Evolutionary conservation across 1,140 invertebrate genomes (phyloP).

Genomic region (Ips nitidus): DNA sequence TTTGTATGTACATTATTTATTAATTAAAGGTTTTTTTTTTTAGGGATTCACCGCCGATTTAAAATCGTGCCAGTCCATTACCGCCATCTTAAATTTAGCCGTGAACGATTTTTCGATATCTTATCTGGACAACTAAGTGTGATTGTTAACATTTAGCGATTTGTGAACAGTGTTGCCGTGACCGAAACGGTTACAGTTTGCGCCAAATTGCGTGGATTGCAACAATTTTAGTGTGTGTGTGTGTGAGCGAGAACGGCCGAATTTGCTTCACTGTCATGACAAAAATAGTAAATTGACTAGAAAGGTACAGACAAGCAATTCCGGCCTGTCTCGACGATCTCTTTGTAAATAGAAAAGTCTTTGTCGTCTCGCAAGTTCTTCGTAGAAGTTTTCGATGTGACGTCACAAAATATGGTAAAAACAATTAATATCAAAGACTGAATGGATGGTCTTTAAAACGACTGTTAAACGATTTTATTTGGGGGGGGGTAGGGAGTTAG

Average conservation of each 20-base stretch:
- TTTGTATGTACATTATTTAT: neutral
- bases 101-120: constrained; percentile 21
- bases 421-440: constrained; percentile 37
- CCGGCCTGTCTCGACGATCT: neutral
- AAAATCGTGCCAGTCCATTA: constrained; percentile 23
- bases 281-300: no score
- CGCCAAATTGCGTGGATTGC: no score
- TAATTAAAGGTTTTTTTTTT: constrained; percentile 9
- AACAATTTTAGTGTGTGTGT: no score
- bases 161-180: neutral
- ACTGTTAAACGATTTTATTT: constrained; percentile 30
- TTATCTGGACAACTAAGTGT: constrained; percentile 40
- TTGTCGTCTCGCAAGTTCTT: constrained; percentile 18
- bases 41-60: constrained; percentile 20
- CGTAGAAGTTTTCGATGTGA: constrained; percentile 28
- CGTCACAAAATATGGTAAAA: constrained; percentile 13
- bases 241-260: no score
- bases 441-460: constrained; percentile 35
- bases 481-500: constrained; percentile 8
- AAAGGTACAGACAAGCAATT: no score
- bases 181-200: no score
- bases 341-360: constrained; percentile 20
- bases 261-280: no score
- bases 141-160: constrained; percentile 38
- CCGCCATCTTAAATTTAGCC: constrained; percentile 1